These are phyloP conservation scores for Capricornis sumatraensis DNA, from an alignment of 2,113 vertebrate species.

Conservation along the genomic window DNA sequence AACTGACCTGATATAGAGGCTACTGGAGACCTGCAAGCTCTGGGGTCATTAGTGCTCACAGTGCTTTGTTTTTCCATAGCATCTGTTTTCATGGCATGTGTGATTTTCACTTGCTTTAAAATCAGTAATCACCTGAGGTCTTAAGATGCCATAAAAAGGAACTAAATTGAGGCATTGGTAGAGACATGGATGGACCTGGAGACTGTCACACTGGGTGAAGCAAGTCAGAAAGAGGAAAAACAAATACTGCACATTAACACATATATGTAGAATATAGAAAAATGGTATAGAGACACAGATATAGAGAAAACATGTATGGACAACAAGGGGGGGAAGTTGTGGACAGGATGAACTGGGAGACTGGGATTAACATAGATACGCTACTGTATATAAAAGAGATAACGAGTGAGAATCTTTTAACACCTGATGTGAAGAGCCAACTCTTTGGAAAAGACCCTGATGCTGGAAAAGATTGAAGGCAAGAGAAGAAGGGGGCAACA, in stretches of 20 bases:
- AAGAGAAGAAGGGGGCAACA: not conserved
- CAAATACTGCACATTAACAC: not conserved
- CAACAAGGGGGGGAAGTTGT: not conserved
- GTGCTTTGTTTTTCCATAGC: slow-evolving; percentile 45
- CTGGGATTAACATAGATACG: not conserved
- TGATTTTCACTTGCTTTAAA: slow-evolving; percentile 38
- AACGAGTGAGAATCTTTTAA: not conserved
- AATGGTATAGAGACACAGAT: not conserved
- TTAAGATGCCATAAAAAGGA: not conserved
- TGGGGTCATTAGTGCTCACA: not conserved
- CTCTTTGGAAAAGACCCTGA: not conserved
- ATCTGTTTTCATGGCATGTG: slow-evolving; percentile 58
- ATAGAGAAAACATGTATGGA: not conserved
- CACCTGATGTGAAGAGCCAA: not conserved
- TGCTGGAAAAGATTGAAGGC: not conserved
- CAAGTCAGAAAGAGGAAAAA: not conserved
- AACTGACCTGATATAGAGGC: slow-evolving; percentile 52
- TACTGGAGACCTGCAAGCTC: slow-evolving; percentile 40
- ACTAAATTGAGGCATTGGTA: not conserved
- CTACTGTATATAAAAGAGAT: not conserved
- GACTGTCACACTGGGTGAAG: not conserved
- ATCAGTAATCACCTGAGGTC: not conserved
- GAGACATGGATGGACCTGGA: not conserved
- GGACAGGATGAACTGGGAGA: not conserved
- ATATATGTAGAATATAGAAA: not conserved